These are phyloP conservation scores for Periplaneta americana DNA, from an alignment of 1,140 invertebrate species.

Conservation along the genomic window DNA sequence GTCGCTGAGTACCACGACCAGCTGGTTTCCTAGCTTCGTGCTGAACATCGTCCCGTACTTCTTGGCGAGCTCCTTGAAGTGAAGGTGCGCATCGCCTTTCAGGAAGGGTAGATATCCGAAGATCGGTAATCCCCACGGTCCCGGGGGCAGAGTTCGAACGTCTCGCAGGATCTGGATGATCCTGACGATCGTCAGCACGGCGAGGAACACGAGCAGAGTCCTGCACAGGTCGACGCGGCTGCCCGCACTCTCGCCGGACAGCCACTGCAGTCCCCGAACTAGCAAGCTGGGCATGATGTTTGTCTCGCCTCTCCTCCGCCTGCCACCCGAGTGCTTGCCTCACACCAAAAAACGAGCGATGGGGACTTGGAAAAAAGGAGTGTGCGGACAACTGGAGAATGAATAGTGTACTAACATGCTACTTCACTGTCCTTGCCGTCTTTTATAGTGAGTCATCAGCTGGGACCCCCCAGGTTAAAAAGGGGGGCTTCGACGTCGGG, in stretches of 20 bases:
- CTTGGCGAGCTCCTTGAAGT: conserved; percentile 64
- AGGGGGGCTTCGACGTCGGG: neutral
- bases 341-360: neutral
- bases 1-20: conserved; percentile 80
- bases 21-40: conserved; percentile 69
- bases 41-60: conserved; percentile 78
- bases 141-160: conserved; percentile 63
- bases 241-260: neutral
- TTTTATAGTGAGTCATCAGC: conserved; percentile 8
- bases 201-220: conserved; percentile 45
- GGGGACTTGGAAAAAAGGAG: neutral
- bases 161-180: conserved; percentile 48
- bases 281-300: too few relatives aligned
- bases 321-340: neutral
- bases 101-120: conserved; percentile 78
- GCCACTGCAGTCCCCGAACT: neutral
- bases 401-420: neutral
- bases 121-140: conserved; percentile 77
- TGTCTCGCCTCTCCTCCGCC: neutral
- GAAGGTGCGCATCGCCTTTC: conserved; percentile 68
- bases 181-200: conserved; percentile 41
- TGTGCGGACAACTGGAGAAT: neutral
- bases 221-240: neutral
- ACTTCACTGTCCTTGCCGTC: neutral
- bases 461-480: neutral